These are phyloP conservation scores for Mastigias papua DNA, from an alignment of 30 jellyfish, hydroid and myxozoan species.

Conservation along the genomic window DNA sequence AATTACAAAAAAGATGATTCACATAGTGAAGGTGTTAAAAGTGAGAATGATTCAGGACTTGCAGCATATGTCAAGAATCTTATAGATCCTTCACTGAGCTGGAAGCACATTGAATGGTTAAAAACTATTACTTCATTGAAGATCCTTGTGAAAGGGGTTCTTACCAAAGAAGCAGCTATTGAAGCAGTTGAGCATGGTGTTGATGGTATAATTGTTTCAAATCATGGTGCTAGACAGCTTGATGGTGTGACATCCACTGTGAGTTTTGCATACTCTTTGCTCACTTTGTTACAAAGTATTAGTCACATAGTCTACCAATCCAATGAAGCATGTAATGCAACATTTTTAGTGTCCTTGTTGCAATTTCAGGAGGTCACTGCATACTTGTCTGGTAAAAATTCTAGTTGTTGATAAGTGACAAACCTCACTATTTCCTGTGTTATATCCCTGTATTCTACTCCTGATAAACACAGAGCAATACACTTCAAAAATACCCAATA, in stretches of 20 bases:
- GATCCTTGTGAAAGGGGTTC: constrained; percentile 75
- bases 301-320: no score
- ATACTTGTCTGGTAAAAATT: no score
- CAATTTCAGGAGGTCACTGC: no score
- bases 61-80: constrained; percentile 66
- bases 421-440: no score
- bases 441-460: no score
- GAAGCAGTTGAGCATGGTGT: constrained; percentile 83
- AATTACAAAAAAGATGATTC: constrained; percentile 37
- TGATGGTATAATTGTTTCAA: constrained; percentile 91
- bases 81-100: constrained; percentile 75
- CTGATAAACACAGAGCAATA: no score
- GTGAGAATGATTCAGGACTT: constrained; percentile 73
- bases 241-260: constrained; percentile 96
- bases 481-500: no score
- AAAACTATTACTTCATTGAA: constrained; percentile 70
- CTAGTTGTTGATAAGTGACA: no score
- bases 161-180: constrained; percentile 85
- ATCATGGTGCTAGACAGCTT: constrained; percentile 97
- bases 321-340: not conserved
- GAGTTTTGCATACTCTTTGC: not conserved
- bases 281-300: not conserved
- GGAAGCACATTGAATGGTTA: constrained; percentile 90
- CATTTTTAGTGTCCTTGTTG: no score
- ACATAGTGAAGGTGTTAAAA: constrained; percentile 68